Percentiles rank a stretch among this genome's conserved stretches.
These are phyloP conservation scores for Euschistus heros DNA, from an alignment of 1,140 invertebrate species.

Conservation along the genomic window DNA sequence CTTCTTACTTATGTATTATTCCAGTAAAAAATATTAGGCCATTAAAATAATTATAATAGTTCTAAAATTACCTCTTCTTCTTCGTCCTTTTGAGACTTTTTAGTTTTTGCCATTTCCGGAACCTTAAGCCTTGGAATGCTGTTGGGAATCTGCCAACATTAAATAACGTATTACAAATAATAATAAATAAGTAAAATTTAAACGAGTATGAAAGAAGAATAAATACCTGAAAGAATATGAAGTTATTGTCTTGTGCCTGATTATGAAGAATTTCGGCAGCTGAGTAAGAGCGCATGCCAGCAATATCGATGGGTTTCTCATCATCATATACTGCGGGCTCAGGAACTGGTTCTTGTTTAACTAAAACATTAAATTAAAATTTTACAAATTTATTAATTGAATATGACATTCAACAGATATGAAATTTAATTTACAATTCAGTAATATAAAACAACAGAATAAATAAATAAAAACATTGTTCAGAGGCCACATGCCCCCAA, in stretches of 20 bases:
- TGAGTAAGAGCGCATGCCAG: neutral
- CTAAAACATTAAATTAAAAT: neutral
- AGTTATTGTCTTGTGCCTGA: slow-evolving; percentile 6
- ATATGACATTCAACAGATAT: too few relatives aligned
- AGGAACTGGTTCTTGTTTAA: neutral
- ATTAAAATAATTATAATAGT: too few relatives aligned
- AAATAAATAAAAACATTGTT: too few relatives aligned
- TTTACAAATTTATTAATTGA: too few relatives aligned
- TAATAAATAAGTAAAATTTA: neutral
- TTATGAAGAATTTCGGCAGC: neutral
- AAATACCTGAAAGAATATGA: slow-evolving; percentile 17
- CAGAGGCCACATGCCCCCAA: too few relatives aligned
- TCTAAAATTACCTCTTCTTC: neutral
- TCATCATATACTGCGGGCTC: neutral
- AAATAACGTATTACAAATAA: neutral
- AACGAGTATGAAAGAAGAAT: neutral
- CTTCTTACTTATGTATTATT: too few relatives aligned
- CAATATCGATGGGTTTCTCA: neutral
- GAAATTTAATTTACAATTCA: too few relatives aligned
- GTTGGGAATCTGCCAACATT: neutral
- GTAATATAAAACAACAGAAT: too few relatives aligned
- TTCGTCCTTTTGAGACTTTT: neutral
- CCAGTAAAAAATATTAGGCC: too few relatives aligned
- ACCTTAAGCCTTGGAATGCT: neutral
- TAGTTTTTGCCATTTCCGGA: neutral